Percentiles rank a stretch among this genome's conserved stretches.
Evolutionary conservation across 2,113 vertebrate genomes (phyloP).

Genomic region (Mirounga angustirostris): DNA sequence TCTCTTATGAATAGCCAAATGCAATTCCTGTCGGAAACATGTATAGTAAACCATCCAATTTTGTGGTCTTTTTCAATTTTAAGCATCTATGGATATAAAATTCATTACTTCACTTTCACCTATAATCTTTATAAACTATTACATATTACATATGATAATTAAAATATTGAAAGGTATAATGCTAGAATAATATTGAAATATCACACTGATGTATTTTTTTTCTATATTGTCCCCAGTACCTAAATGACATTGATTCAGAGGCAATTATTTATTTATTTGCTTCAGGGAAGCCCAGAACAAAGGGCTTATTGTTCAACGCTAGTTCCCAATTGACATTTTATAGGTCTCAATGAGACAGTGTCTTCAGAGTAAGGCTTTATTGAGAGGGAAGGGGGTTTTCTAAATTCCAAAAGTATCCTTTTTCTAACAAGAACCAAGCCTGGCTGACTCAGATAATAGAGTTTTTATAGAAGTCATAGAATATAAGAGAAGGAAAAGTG

Average conservation of each 20-base stretch:
- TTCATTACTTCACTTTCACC: background rate
- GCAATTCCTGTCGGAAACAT: background rate
- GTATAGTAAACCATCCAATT: background rate
- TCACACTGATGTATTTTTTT: slow-evolving; percentile 9
- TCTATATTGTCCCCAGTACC: background rate
- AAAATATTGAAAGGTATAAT: background rate
- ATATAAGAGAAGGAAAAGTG: background rate
- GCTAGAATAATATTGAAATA: background rate
- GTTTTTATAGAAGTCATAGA: slow-evolving; percentile 35
- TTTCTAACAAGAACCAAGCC: slow-evolving; percentile 37
- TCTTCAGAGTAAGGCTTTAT: slow-evolving; percentile 3
- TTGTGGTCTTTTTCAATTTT: background rate
- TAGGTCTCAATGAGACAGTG: background rate
- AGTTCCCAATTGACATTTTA: slow-evolving; percentile 32
- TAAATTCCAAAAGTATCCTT: slow-evolving; percentile 16
- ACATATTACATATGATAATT: background rate
- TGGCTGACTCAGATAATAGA: slow-evolving; percentile 47
- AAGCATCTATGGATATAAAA: background rate
- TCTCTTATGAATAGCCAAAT: background rate
- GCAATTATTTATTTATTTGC: slow-evolving; percentile 33
- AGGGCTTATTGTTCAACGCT: slow-evolving; percentile 1
- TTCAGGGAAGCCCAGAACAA: background rate
- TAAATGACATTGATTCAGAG: background rate
- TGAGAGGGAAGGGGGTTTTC: background rate
- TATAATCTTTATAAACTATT: slow-evolving; percentile 16